These are phyloP conservation scores for Acronicta alni DNA, from an alignment of 2,888 invertebrate genomes.

Conservation along the genomic window DNA sequence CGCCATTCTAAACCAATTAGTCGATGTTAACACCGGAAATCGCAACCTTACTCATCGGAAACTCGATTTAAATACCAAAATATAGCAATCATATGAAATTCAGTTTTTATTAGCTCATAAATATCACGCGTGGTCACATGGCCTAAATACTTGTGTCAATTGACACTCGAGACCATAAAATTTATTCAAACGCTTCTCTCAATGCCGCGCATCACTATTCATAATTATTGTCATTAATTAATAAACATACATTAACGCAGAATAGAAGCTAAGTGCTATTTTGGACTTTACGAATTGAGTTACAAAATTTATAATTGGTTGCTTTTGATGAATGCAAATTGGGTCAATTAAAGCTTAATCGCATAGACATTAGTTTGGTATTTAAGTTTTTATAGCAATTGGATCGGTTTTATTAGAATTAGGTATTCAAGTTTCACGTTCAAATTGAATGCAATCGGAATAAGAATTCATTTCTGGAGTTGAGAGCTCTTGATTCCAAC, in stretches of 20 bases:
- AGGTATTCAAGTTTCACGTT: slow-evolving; percentile 7
- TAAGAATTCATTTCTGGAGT: not conserved
- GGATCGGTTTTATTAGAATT: not conserved
- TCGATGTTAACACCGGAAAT: slow-evolving; percentile 50
- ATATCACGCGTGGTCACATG: slow-evolving; percentile 56
- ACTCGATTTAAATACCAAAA: slow-evolving; percentile 21
- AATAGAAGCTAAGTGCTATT: slow-evolving; percentile 7
- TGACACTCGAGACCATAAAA: slow-evolving; percentile 75
- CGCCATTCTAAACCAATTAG: slow-evolving; percentile 42
- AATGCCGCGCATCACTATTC: slow-evolving; percentile 63
- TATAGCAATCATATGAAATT: slow-evolving; percentile 44
- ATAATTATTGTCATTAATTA: slow-evolving; percentile 69
- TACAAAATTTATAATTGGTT: slow-evolving; percentile 18
- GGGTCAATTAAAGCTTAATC: slow-evolving; percentile 35
- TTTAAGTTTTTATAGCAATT: slow-evolving; percentile 23
- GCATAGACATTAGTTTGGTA: slow-evolving; percentile 13
- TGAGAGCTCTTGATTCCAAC: slow-evolving; percentile 12
- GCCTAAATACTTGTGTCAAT: slow-evolving; percentile 77
- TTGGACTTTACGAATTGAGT: slow-evolving; percentile 12
- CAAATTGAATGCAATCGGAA: slow-evolving; percentile 18
- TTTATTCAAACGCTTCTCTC: slow-evolving; percentile 63
- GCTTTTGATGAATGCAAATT: slow-evolving; percentile 13
- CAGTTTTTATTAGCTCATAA: slow-evolving; percentile 52
- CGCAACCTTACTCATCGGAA: slow-evolving; percentile 31
- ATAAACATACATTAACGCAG: slow-evolving; percentile 44